Evolutionary conservation across 1,140 invertebrate species (phyloP).

Genomic region (Drosophila equinoxialis): DNA sequence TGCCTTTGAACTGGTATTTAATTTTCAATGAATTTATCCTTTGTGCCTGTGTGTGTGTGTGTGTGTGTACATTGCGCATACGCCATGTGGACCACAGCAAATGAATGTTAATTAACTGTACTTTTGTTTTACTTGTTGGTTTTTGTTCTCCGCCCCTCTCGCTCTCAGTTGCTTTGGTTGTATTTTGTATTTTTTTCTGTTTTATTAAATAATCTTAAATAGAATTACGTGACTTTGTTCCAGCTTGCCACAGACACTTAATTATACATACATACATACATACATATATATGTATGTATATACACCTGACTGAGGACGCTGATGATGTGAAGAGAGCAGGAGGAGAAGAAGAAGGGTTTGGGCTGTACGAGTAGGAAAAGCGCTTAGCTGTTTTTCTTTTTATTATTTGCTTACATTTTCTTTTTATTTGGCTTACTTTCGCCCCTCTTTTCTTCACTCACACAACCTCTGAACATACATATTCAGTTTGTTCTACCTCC

Average conservation of each 20-base stretch:
- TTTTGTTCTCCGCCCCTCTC: neutral
- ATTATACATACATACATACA: slow-evolving; percentile 46
- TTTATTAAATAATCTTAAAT: slow-evolving; percentile 75
- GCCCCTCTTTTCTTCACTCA: neutral
- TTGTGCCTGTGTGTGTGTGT: neutral
- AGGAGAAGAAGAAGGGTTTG: neutral
- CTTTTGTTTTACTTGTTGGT: slow-evolving; percentile 28
- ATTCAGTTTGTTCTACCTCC: slow-evolving; percentile 35
- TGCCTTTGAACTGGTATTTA: slow-evolving; percentile 14
- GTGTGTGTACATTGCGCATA: slow-evolving; percentile 8
- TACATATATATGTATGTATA: slow-evolving; percentile 29
- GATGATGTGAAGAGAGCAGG: neutral
- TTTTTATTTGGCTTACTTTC: slow-evolving; percentile 53
- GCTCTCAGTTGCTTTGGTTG: neutral
- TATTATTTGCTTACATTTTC: slow-evolving; percentile 68
- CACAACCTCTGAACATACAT: slow-evolving; percentile 19
- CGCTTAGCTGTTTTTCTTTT: slow-evolving; percentile 68
- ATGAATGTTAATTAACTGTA: slow-evolving; percentile 62
- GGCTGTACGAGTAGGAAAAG: slow-evolving; percentile 26
- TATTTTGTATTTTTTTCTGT: slow-evolving; percentile 13
- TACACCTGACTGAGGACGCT: slow-evolving; percentile 35
- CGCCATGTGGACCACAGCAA: slow-evolving; percentile 11
- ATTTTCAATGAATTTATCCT: slow-evolving; percentile 14
- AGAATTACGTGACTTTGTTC: slow-evolving; percentile 71
- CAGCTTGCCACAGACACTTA: slow-evolving; percentile 56